Conservation (phyloP, 2,888 invertebrate genomes). For the Drosophila lacicola region DNA sequence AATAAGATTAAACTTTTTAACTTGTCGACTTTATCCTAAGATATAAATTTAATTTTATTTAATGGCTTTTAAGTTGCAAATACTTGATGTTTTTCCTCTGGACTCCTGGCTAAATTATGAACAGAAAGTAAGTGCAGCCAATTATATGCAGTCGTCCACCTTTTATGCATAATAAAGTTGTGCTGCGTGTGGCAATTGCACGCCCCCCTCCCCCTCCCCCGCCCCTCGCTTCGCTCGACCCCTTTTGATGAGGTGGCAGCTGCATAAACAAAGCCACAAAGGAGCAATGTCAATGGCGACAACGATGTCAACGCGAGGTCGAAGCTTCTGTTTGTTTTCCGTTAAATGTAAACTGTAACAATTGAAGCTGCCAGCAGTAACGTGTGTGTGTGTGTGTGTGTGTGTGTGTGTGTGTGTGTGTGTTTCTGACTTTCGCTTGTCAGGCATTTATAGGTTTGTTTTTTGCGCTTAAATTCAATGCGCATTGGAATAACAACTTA, state of each 20-base stretch:
- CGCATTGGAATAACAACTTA: conserved; percentile 37
- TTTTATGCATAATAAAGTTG: conserved; percentile 7
- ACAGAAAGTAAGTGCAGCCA: conserved; percentile 1
- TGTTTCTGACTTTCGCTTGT: conserved; percentile 43
- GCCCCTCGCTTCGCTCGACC: neutral
- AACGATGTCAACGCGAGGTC: conserved; percentile 19
- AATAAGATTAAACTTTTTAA: too few species aligned
- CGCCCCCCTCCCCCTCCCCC: neutral
- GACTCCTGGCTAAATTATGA: conserved; percentile 6
- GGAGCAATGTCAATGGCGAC: conserved; percentile 53
- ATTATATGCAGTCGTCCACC: neutral
- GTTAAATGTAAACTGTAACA: conserved; percentile 64
- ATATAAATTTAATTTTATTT: too few species aligned
- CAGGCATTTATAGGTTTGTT: conserved; percentile 74
- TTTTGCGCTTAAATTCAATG: conserved; percentile 61
- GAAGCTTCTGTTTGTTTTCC: conserved; percentile 58
- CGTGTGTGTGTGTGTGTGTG: neutral
- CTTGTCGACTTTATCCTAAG: too few species aligned
- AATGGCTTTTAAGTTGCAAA: too few species aligned
- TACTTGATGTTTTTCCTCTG: too few species aligned
- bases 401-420: conserved; percentile 4
- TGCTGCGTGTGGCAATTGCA: conserved; percentile 2
- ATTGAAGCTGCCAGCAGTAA: conserved; percentile 60
- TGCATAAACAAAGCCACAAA: conserved; percentile 70
- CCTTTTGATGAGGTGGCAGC: conserved; percentile 52